Percentiles rank a stretch among this genome's conserved stretches.
Evolutionary conservation across 1,140 invertebrate species (phyloP).

Genomic region (Rhagoletis zephyria): DNA sequence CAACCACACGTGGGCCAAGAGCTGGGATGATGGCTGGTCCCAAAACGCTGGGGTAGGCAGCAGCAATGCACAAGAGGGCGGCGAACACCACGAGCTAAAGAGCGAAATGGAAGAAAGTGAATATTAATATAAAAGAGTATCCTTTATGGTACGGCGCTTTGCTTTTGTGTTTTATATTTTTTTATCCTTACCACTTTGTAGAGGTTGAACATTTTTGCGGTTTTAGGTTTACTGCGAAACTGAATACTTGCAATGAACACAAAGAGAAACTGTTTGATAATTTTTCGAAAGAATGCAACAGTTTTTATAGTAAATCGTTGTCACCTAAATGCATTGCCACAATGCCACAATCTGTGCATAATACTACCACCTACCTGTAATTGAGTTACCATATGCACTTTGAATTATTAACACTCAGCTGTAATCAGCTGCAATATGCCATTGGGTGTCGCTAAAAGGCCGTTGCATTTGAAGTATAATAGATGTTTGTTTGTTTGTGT

Average conservation of each 20-base stretch:
- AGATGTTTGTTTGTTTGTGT: neutral
- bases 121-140: neutral
- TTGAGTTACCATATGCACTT: neutral
- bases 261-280: constrained; percentile 4
- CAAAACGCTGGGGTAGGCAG: constrained; percentile 1
- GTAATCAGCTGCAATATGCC: neutral
- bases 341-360: neutral
- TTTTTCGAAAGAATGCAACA: neutral
- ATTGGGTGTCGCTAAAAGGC: neutral
- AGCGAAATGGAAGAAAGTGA: neutral
- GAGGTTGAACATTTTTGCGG: constrained; percentile 46
- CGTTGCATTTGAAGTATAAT: neutral
- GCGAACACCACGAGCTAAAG: neutral
- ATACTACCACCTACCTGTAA: neutral
- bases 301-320: constrained; percentile 34
- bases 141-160: neutral
- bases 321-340: neutral
- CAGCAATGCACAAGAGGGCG: constrained; percentile 33
- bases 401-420: constrained; percentile 2
- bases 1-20: constrained; percentile 15
- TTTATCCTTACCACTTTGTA: constrained; percentile 61
- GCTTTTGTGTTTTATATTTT: neutral
- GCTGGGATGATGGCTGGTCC: neutral
- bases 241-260: neutral
- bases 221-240: neutral